Conservation (phyloP, 2,797 vertebrate species). For the Sebastes goodei region DNA sequence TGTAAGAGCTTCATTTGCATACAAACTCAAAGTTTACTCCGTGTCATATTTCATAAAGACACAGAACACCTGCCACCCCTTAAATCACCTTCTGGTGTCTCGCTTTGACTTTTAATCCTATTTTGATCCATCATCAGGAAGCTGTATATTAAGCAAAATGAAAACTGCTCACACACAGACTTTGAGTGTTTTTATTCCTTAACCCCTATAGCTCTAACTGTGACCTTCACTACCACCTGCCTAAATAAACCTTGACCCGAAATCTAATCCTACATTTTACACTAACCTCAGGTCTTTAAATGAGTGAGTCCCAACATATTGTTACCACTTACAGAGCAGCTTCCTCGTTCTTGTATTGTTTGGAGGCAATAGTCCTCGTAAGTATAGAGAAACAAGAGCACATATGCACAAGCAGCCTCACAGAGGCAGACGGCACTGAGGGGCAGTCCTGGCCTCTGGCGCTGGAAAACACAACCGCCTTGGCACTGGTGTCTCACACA, state of each 20-base stretch:
- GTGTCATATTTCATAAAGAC: neutral
- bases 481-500: conserved; percentile 39
- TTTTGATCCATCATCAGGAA: neutral
- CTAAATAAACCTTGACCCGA: neutral
- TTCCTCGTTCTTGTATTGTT: neutral
- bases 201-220: neutral
- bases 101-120: neutral
- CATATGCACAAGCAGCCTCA: neutral
- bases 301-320: neutral
- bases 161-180: neutral
- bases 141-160: neutral
- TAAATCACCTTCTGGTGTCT: neutral
- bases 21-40: neutral
- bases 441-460: conserved; percentile 45
- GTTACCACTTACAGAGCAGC: neutral
- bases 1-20: neutral
- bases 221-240: neutral
- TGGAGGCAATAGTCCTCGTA: neutral
- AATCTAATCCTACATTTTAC: neutral
- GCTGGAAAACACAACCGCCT: conserved; percentile 28
- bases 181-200: too few species aligned
- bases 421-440: conserved; percentile 13
- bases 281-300: neutral
- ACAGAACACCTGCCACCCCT: neutral
- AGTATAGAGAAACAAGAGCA: neutral